Evolutionary conservation across 2,888 invertebrate species (phyloP).

Genomic region (Endomychus coccineus): DNA sequence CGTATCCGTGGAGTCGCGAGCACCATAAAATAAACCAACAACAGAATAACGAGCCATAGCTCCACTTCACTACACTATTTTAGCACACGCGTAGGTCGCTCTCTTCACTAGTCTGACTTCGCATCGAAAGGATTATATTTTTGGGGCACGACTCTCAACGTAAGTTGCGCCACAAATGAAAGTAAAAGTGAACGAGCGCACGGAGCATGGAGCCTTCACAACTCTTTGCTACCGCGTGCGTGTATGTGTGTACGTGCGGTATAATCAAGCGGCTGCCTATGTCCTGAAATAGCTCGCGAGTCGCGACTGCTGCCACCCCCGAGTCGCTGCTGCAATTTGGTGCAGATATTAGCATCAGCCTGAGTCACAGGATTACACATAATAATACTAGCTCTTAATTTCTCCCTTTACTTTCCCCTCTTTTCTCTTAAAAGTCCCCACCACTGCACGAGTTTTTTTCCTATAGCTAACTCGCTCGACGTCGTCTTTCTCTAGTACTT

Average conservation of each 20-base stretch:
- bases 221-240: conserved; percentile 11
- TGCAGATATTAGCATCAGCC: conserved; percentile 37
- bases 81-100: conserved; percentile 20
- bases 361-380: conserved; percentile 39
- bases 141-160: conserved; percentile 43
- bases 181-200: conserved; percentile 44
- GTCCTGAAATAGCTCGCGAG: conserved; percentile 12
- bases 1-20: conserved; percentile 34
- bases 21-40: conserved; percentile 37
- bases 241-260: conserved; percentile 11
- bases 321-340: conserved; percentile 25
- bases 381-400: conserved; percentile 43
- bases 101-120: conserved; percentile 27
- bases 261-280: conserved; percentile 12
- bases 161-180: conserved; percentile 46
- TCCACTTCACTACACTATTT: conserved; percentile 34
- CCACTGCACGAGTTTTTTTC: conserved; percentile 38
- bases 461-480: conserved; percentile 40
- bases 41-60: conserved; percentile 36
- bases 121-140: conserved; percentile 34
- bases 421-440: conserved; percentile 39
- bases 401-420: conserved; percentile 47
- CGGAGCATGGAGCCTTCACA: conserved; percentile 7
- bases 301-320: conserved; percentile 28
- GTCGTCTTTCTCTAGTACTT: conserved; percentile 41